A percentile compares a stretch with the other conserved stretches of the same genome.
These are phyloP conservation scores for Synanthedon formicaeformis DNA, from an alignment of 2,888 invertebrate genomes.

Conservation along the genomic window DNA sequence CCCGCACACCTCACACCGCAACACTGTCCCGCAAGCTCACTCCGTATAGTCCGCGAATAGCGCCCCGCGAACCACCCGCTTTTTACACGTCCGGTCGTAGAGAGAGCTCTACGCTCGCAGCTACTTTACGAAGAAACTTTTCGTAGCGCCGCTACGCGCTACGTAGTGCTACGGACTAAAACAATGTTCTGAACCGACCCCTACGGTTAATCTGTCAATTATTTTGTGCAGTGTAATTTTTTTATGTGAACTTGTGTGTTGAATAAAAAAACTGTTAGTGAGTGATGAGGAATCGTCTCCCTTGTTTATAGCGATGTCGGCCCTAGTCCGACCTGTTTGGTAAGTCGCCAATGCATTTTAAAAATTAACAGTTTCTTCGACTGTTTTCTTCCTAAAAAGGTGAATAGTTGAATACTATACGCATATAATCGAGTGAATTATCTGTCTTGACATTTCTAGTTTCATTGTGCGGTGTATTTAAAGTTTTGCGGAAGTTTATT, in stretches of 20 bases:
- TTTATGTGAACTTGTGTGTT: slow-evolving; percentile 36
- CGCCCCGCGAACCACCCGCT: slow-evolving; percentile 60
- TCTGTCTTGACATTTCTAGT: slow-evolving; percentile 16
- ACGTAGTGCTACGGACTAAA: slow-evolving; percentile 33
- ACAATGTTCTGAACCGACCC: slow-evolving; percentile 18
- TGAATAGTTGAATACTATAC: slow-evolving; percentile 22
- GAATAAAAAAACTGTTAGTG: slow-evolving; percentile 39
- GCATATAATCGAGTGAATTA: slow-evolving; percentile 15
- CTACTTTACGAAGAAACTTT: slow-evolving; percentile 54
- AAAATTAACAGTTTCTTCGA: slow-evolving; percentile 15
- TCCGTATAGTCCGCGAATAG: slow-evolving; percentile 55
- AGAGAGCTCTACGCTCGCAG: slow-evolving; percentile 8
- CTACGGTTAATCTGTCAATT: slow-evolving; percentile 18
- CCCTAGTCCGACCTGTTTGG: slow-evolving; percentile 68
- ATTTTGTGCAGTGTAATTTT: slow-evolving; percentile 41
- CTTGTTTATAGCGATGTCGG: slow-evolving; percentile 69
- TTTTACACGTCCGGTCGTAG: slow-evolving; percentile 15
- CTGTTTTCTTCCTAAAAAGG: slow-evolving; percentile 25
- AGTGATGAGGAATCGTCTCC: slow-evolving; percentile 52
- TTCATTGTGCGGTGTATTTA: slow-evolving; percentile 8
- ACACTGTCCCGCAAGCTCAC: slow-evolving; percentile 23
- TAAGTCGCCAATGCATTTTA: slow-evolving; percentile 37
- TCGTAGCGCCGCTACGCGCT: slow-evolving; percentile 37
- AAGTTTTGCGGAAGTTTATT: slow-evolving; percentile 38
- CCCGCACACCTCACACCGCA: slow-evolving; percentile 12